phyloP scores from a whole-genome alignment of 2,113 vertebrate species.

The Rostratula benghalensis region DNA sequence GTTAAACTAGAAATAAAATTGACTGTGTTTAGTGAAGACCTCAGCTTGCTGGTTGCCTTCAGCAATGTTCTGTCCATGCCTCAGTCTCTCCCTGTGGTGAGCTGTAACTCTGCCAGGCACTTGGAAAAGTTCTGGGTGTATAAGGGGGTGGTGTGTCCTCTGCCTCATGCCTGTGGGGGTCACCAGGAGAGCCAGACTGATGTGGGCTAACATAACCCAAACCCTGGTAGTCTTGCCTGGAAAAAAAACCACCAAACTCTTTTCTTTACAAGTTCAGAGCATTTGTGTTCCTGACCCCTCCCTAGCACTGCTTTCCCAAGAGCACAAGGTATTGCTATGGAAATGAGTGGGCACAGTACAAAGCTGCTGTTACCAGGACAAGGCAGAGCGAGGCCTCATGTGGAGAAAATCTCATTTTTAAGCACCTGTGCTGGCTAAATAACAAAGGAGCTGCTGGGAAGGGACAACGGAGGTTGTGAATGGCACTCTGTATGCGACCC shows the following conservation, averaged over 20 bases:
- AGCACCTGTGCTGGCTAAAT: not conserved
- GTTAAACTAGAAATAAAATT: not conserved
- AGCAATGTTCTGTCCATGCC: not conserved
- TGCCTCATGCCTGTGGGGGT: not conserved
- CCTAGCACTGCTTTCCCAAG: not conserved
- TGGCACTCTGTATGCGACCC: not conserved
- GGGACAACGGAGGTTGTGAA: not conserved
- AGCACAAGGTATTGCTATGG: not conserved
- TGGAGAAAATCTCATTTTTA: conserved; percentile 22
- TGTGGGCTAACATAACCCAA: not conserved
- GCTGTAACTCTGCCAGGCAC: not conserved
- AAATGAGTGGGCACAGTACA: not conserved
- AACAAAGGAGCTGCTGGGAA: not conserved
- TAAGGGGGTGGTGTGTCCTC: not conserved
- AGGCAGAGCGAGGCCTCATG: not conserved
- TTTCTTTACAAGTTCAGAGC: not conserved
- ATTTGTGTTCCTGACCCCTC: not conserved
- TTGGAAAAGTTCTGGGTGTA: not conserved
- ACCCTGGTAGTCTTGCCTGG: not conserved
- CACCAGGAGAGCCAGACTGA: not conserved
- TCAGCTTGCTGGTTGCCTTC: not conserved
- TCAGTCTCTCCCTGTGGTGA: not conserved
- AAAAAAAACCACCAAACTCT: not conserved
- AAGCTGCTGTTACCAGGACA: not conserved
- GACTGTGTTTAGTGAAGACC: not conserved